Evolutionary conservation across 2,113 vertebrate genomes (phyloP), one percentile per base, ranked within the genome.

Genomic region (Pollimyrus isidori): DNA sequence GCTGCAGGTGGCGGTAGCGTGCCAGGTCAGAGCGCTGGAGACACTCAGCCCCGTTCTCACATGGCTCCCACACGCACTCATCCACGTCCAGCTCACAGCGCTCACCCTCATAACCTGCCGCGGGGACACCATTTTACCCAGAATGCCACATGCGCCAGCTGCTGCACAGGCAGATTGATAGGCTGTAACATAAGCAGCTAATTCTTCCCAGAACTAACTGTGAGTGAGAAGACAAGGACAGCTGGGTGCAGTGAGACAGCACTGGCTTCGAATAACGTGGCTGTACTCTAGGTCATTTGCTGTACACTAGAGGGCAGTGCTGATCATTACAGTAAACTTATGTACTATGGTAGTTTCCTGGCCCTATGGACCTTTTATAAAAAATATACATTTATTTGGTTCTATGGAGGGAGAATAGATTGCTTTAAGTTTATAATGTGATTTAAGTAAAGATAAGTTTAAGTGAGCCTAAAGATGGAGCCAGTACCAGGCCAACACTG

Each of bases 401-500:
- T 86, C 48, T 86, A 7, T 52, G 48, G 1, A n/a, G 48, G 45
- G 19, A 69, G 84, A 49, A 23, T 56, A 7, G 53, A 56, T 19
- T 62, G 58, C 35, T 69, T 30, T 69, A 69, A 69, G 62, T 30
- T 69, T 26, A 10, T 30, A 69, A 26, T 69, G 26, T 30, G 26
- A 69, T 48, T 46, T 86, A 76, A 19, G 73, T 76, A 19, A 42
- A 42, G n/a, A 10, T 39, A 35, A 35, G 35, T 35, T 35, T 35
- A 35, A 35, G 26, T 15, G 15, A 42, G 26, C 11, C 15, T 80
- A 7, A 13, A 80, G 3, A 15, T 42, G 15, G n/a, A 42, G 13
- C 30, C 42, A 46, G 23, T 94, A 99, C 98, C 98, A 95, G 97
- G 92, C 97, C 96, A 99, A 93, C 98, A 99, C 87, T 94, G 92